Base-by-base conservation (phyloP, 2,113 vertebrate species). In the Dermatemys mawii region DNA sequence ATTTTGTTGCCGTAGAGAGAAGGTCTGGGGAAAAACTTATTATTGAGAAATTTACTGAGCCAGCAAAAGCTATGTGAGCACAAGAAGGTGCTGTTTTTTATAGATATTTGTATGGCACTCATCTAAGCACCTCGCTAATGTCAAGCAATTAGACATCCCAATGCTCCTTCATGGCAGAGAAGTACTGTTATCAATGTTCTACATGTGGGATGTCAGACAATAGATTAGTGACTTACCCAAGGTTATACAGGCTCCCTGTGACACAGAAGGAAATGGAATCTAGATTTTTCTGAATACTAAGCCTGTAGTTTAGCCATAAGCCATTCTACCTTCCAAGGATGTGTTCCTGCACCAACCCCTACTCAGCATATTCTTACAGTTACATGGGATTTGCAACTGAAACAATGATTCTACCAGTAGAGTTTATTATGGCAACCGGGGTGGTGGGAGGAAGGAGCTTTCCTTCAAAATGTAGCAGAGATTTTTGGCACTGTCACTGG, bases 171-270 rank as follows among this genome's bases (percentile, higher is more conserved):
- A 53, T 35, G 32, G 75, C 11, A 81, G 3, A n/a, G n/a, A 57
- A 32, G 22, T 4, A 49, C 32, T 0, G 0, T 81, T 54, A 19
- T 35, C 10, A 3, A n/a, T 35, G 16, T 22, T 54, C 82, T 35
- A 10, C 5, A n/a, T 22, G 6, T 55, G 32, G 17, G 4, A 53
- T 26, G 60, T 46, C 29, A 53, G 51, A 81, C 26, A 26, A 7
- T 21, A 16, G 63, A 17, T n/a, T 21, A 2, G 57, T 60, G 57
- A 60, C 32, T 63, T 35, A 35, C 60, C 32, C 32, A 35, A 63
- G 32, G 60, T 57, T 63, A 29, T 63, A n/a, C 19, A 22, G 63
- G 35, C 35, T 38, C 63, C 63, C 19, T 70, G 17, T 21, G 63
- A 70, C 38, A 70, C 35, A 70, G 63, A 35, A 70, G 16, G 13